Conservation (phyloP, 2,888 invertebrate genomes). For the Troilus luridus region DNA sequence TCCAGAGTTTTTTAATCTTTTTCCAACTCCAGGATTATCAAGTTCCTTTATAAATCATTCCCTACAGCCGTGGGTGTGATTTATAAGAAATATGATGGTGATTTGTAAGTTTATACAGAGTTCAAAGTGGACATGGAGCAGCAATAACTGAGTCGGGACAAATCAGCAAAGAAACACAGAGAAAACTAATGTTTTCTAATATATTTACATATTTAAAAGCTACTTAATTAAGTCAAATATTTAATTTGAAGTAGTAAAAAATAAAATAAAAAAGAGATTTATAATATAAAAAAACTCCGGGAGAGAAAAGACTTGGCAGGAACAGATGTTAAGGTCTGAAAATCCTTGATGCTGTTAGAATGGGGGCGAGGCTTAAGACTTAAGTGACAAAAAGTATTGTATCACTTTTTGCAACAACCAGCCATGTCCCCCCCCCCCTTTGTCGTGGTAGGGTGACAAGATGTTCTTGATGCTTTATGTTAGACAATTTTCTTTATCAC, state of each 20-base stretch:
- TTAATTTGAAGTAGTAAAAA: not conserved
- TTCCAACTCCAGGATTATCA: not conserved
- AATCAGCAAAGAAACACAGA: no score
- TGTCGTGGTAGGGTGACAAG: not conserved
- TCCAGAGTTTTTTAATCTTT: not conserved
- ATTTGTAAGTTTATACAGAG: no score
- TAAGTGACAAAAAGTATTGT: slow-evolving; percentile 38
- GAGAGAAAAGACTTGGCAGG: not conserved
- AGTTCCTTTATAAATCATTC: not conserved
- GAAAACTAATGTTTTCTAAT: not conserved
- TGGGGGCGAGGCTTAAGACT: not conserved
- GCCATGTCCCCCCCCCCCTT: not conserved
- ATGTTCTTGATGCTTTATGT: not conserved
- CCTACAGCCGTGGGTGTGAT: not conserved
- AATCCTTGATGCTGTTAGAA: not conserved
- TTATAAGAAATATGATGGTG: not conserved
- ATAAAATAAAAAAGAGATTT: not conserved
- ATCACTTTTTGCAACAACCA: not conserved
- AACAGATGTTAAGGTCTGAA: not conserved
- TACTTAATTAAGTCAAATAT: not conserved
- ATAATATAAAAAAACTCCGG: not conserved
- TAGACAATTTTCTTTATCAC: not conserved
- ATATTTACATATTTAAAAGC: not conserved
- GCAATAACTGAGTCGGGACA: no score
- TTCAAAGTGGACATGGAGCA: no score